Evolutionary conservation across 2,888 invertebrate species (phyloP).

Genomic region (Scaptodrosophila latifasciaeformis): DNA sequence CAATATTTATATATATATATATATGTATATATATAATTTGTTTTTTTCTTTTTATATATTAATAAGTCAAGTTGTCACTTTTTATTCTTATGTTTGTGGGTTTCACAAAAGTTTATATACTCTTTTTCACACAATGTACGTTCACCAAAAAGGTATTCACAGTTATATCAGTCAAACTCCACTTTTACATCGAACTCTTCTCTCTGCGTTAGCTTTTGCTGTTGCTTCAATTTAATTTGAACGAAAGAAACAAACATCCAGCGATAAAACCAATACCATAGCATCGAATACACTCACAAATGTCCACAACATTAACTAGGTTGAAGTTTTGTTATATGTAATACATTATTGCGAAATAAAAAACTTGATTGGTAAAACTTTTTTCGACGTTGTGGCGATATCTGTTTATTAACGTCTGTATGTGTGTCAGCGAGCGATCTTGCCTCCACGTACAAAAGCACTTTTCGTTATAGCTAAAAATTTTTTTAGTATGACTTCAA

Average conservation of each 20-base stretch:
- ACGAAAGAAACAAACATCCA: conserved; percentile 46
- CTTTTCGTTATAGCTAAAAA: no score
- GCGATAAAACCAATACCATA: conserved; percentile 40
- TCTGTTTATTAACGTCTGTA: not conserved
- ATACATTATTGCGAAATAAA: conserved; percentile 68
- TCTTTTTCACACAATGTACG: conserved; percentile 41
- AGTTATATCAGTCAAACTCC: conserved; percentile 9
- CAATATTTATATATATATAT: conserved; percentile 7
- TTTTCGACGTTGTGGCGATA: conserved; percentile 43
- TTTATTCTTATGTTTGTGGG: conserved; percentile 1
- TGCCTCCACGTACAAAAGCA: conserved; percentile 44
- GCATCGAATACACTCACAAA: conserved; percentile 36
- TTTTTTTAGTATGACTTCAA: no score
- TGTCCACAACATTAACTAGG: conserved; percentile 63
- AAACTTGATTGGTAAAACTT: conserved; percentile 68
- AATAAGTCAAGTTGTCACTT: no score
- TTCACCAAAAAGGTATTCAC: conserved; percentile 51
- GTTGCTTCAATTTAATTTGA: conserved; percentile 39
- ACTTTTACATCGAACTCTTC: not conserved
- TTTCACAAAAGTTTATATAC: conserved; percentile 7
- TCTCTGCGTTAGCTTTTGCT: no score
- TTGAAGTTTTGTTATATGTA: conserved; percentile 64
- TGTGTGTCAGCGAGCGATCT: conserved; percentile 41
- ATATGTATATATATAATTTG: conserved; percentile 9
- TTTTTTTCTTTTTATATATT: no score